Evolutionary conservation across 2,113 vertebrate species (phyloP).

Genomic region (Phocoena sinus): DNA sequence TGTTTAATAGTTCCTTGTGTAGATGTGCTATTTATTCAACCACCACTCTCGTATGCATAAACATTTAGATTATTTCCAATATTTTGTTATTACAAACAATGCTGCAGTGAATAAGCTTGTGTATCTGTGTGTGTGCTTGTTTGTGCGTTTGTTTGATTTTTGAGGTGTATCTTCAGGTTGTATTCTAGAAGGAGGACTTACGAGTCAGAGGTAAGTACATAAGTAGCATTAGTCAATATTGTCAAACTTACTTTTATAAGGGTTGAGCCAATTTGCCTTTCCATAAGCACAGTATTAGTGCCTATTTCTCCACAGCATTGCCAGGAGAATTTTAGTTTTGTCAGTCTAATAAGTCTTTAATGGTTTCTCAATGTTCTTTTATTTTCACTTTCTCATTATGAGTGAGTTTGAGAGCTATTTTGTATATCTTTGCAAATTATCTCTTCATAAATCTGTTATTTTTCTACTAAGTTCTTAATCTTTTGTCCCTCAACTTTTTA

Average conservation of each 20-base stretch:
- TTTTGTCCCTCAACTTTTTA: background rate
- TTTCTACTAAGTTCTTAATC: background rate
- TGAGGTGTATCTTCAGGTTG: background rate
- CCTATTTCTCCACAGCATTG: background rate
- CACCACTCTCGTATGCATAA: background rate
- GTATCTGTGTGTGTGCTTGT: background rate
- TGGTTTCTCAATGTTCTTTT: background rate
- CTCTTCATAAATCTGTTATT: background rate
- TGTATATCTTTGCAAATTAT: background rate
- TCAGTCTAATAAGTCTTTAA: background rate
- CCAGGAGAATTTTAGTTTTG: slow-evolving; percentile 7
- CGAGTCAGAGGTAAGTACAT: background rate
- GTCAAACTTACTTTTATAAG: background rate
- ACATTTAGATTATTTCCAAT: background rate
- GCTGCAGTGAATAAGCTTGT: background rate
- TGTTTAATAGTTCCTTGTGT: background rate
- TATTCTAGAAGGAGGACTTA: background rate
- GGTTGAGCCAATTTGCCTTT: background rate
- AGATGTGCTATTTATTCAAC: background rate
- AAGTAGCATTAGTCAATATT: background rate
- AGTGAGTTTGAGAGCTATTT: background rate
- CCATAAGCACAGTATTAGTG: background rate
- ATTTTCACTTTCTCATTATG: background rate
- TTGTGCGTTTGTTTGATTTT: background rate
- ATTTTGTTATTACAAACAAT: background rate